phyloP scores from a whole-genome alignment of 2,888 invertebrate genomes.

The Philonicus albiceps region DNA sequence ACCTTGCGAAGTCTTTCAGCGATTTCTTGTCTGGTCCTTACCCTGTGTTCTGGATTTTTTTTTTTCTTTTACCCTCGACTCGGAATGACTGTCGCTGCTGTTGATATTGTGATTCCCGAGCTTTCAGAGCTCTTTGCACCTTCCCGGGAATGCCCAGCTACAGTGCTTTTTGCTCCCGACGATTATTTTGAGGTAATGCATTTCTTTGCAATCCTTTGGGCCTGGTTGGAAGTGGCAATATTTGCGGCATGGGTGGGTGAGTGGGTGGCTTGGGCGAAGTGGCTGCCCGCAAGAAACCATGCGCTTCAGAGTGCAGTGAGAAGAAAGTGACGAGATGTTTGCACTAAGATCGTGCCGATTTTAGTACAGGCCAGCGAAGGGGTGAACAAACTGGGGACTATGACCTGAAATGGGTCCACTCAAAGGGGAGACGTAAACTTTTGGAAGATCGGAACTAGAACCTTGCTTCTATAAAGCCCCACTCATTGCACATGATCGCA shows the following conservation, averaged over 20 bases:
- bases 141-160: neutral
- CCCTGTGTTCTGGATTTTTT: neutral
- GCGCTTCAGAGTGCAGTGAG: neutral
- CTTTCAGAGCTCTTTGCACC: constrained; percentile 26
- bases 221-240: constrained; percentile 18
- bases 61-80: neutral
- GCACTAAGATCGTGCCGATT: neutral
- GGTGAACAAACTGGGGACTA: neutral
- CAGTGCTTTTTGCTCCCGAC: constrained; percentile 11
- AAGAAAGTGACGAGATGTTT: constrained; percentile 17
- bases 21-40: constrained; percentile 33
- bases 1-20: constrained; percentile 28
- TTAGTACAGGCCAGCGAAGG: neutral
- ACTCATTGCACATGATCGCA: too few relatives aligned
- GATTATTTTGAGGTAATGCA: constrained; percentile 38
- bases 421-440: neutral
- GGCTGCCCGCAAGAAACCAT: neutral
- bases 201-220: constrained; percentile 10
- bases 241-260: neutral
- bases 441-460: neutral
- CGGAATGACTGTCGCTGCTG: constrained; percentile 16
- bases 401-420: neutral
- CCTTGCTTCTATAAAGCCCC: neutral
- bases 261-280: neutral
- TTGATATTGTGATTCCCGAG: constrained; percentile 33